phyloP scores from a whole-genome alignment of 2,797 vertebrate species.

The Mergus octosetaceus region DNA sequence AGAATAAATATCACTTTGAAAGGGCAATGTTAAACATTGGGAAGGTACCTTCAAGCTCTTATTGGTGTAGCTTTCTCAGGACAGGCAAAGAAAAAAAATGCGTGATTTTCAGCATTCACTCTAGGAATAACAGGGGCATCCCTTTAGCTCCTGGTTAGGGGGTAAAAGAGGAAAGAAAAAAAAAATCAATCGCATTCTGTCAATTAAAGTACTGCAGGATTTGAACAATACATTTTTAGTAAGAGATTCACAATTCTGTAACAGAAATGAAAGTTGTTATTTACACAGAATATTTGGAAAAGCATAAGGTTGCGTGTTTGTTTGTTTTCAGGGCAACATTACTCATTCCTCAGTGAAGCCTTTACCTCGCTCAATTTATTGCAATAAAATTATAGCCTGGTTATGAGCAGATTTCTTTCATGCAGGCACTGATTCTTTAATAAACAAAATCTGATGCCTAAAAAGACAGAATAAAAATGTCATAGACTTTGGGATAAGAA shows the following conservation, averaged over 20 bases:
- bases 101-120: background rate
- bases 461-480: background rate
- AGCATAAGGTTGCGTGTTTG: fast-evolving
- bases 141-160: background rate
- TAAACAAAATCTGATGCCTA: background rate
- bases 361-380: background rate
- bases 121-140: background rate
- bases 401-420: background rate
- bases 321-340: background rate
- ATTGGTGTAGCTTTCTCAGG: background rate
- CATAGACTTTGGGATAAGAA: background rate
- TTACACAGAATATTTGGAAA: background rate
- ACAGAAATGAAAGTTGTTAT: background rate
- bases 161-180: background rate
- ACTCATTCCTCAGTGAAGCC: background rate
- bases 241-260: background rate
- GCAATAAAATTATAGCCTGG: background rate
- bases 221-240: background rate
- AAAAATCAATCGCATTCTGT: background rate
- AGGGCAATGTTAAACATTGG: background rate
- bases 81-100: background rate
- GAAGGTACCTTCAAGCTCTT: background rate
- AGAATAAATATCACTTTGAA: background rate
- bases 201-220: background rate
- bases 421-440: background rate